These are phyloP conservation scores for Apis florea DNA, from an alignment of 1,140 invertebrate species.

Conservation along the genomic window DNA sequence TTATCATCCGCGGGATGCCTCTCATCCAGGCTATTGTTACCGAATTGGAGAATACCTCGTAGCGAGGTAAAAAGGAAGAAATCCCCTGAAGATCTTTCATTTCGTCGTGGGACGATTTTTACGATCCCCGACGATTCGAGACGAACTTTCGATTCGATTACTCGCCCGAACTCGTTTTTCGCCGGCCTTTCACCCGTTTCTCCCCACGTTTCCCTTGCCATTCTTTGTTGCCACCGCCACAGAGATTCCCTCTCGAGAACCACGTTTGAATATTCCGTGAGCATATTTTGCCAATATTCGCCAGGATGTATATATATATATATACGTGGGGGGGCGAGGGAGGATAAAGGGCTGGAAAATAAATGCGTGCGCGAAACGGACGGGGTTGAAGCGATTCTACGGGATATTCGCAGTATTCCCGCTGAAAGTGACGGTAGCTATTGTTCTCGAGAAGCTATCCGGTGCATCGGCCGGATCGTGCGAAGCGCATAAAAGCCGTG, in stretches of 20 bases:
- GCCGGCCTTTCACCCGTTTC: not conserved
- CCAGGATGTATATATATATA: no score
- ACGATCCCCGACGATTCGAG: not conserved
- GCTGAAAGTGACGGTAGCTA: constrained; percentile 36
- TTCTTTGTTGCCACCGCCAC: not conserved
- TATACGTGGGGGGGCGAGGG: no score
- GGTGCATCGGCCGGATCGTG: constrained; percentile 41
- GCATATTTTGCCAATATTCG: constrained; percentile 12
- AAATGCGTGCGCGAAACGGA: not conserved
- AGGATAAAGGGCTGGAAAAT: constrained; percentile 4
- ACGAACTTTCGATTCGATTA: no score
- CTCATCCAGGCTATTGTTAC: constrained; percentile 38
- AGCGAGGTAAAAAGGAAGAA: not conserved
- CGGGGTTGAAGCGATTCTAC: constrained; percentile 13
- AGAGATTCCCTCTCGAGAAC: not conserved
- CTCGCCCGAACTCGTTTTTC: not conserved
- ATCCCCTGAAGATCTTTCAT: not conserved
- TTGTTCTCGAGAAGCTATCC: constrained; percentile 54
- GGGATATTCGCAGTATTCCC: constrained; percentile 15
- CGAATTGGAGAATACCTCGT: constrained; percentile 1
- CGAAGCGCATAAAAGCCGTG: constrained; percentile 56
- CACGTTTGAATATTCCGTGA: constrained; percentile 12
- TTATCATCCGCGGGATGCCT: constrained; percentile 46
- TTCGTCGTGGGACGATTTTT: not conserved
- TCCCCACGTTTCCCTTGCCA: no score